A percentile compares a stretch with the other conserved stretches of the same genome.
Evolutionary conservation across 1,140 invertebrate species (phyloP).

Genomic region (Drosophila funebris): DNA sequence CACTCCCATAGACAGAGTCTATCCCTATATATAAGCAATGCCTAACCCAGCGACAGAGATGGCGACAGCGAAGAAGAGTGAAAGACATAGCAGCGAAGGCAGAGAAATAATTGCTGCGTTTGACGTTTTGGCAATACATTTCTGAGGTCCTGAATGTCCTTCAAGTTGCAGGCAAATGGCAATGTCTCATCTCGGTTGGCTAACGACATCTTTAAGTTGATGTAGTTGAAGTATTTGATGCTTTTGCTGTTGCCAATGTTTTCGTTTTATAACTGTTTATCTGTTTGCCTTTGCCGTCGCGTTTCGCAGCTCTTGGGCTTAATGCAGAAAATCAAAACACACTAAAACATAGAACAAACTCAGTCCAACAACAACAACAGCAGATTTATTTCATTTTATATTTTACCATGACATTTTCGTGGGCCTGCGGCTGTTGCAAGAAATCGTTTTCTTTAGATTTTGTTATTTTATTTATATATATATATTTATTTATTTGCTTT

Average conservation of each 20-base stretch:
- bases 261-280: slow-evolving; percentile 46
- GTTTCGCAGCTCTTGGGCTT: slow-evolving; percentile 31
- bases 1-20: background rate
- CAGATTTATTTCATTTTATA: slow-evolving; percentile 18
- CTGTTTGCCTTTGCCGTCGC: slow-evolving; percentile 53
- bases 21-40: background rate
- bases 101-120: slow-evolving; percentile 66
- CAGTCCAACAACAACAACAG: background rate
- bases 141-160: slow-evolving; percentile 22
- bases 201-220: slow-evolving; percentile 16
- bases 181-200: slow-evolving; percentile 7
- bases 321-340: slow-evolving; percentile 49
- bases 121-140: slow-evolving; percentile 57
- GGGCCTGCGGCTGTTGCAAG: slow-evolving; percentile 41
- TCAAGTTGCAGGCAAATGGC: slow-evolving; percentile 12
- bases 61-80: background rate
- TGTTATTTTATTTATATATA: slow-evolving; percentile 11
- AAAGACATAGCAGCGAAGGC: background rate
- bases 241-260: slow-evolving; percentile 19
- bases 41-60: background rate
- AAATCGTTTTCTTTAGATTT: slow-evolving; percentile 41
- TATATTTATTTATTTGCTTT: too few relatives aligned
- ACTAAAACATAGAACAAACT: slow-evolving; percentile 17
- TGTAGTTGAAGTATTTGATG: slow-evolving; percentile 40
- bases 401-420: slow-evolving; percentile 61